Percentiles rank a stretch among this genome's conserved stretches.
Evolutionary conservation across 1,140 invertebrate species (phyloP).

Genomic region (Drosophila tsacasi): DNA sequence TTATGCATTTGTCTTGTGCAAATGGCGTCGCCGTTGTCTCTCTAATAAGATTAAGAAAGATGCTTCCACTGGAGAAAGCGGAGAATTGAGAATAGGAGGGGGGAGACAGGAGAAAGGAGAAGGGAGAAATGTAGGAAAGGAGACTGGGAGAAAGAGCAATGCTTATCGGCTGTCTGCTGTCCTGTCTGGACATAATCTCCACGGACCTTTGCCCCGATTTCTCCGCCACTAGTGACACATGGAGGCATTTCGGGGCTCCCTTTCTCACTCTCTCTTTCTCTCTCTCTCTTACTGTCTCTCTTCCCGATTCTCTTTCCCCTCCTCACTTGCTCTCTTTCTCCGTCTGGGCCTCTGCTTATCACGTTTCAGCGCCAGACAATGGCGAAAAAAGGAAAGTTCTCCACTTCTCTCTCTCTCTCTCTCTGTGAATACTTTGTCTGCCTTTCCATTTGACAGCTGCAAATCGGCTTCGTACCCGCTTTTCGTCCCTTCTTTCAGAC

Average conservation of each 20-base stretch:
- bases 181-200: constrained; percentile 70
- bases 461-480: constrained; percentile 49
- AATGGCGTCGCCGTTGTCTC: constrained; percentile 65
- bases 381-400: constrained; percentile 56
- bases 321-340: constrained; percentile 7
- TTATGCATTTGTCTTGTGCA: constrained; percentile 80
- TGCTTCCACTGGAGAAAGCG: constrained; percentile 15
- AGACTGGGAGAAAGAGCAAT: constrained; percentile 5
- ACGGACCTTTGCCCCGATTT: constrained; percentile 55
- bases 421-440: constrained; percentile 41
- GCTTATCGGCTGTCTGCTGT: constrained; percentile 49
- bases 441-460: constrained; percentile 70
- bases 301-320: background rate
- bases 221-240: constrained; percentile 56
- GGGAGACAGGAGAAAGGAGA: background rate
- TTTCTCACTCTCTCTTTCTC: constrained; percentile 3
- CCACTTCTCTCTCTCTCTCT: constrained; percentile 8
- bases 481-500: background rate
- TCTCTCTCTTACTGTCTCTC: background rate
- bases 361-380: constrained; percentile 68
- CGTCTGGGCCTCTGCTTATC: constrained; percentile 54
- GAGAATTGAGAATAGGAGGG: background rate
- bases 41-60: constrained; percentile 67
- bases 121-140: background rate
- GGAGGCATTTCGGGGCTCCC: constrained; percentile 14